Base-by-base conservation (phyloP, 2,797 vertebrate species). In the Enteromius trimaculatus region DNA sequence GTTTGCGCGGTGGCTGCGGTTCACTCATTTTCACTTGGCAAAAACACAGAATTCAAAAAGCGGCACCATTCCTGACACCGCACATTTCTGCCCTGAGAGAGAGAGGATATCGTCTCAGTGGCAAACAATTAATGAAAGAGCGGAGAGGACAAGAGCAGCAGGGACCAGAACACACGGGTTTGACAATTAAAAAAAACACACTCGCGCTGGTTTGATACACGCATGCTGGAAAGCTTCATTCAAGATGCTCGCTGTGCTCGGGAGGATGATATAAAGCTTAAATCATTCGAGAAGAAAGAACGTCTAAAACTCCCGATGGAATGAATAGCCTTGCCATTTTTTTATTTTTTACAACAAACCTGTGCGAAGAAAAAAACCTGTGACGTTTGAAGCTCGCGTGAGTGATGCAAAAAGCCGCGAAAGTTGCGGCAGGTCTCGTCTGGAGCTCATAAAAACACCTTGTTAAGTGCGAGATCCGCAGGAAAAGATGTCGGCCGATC, bases 1-100 rank as follows among this genome's bases (percentile, higher is more conserved):
- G 78, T 70, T 70, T 42, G 65, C 3, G 42, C 23, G 91, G 89
- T 86, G 72, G 39, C 91, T 91, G 89, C 10, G 74, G 23, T 69
- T 83, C 81, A 77, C 92, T 92, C 74, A 90, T 93, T 93, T 90
- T 89, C 88, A 76, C 90, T 92, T 93, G 93, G 92, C 92, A 92
- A 91, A 88, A 90, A 87, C 34, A 44, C 84, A 62, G 80, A 91
- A 92, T 91, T 89, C 90, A 60, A 90, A 85, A 88, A 91, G 91
- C 90, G 91, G 93, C 93, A 93, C 88, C 89, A 89, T 92, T 91
- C 88, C 80, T 86, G 80, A 86, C 78, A 55, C 53, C 74, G 83
- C 81, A 90, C 85, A 89, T 89, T 89, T 87, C 87, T 84, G 86
- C 71, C 89, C 87, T 47, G 81, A 77, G 81, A 26, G 42, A 42